phyloP scores from a whole-genome alignment of 1,140 invertebrate species.

The Sycobia sp. region DNA sequence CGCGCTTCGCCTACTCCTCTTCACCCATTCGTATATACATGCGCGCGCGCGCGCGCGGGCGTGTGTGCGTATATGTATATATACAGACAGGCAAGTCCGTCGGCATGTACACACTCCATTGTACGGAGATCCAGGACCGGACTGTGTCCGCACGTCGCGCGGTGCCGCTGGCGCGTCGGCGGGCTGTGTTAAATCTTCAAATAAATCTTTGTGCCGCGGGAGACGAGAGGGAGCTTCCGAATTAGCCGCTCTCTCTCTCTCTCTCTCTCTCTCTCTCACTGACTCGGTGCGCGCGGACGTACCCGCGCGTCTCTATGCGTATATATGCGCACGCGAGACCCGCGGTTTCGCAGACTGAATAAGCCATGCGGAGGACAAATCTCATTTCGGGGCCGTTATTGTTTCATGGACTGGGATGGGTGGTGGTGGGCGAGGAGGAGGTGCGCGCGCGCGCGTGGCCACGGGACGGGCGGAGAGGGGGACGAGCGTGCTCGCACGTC shows the following conservation, averaged over 20 bases:
- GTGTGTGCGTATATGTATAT: not conserved
- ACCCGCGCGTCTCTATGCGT: no score
- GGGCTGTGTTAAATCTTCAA: slow-evolving; percentile 31
- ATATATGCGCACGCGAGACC: no score
- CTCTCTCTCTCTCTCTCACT: slow-evolving; percentile 7
- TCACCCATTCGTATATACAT: no score
- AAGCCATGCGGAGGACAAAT: slow-evolving; percentile 32
- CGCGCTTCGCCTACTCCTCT: not conserved
- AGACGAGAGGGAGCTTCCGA: slow-evolving; percentile 14
- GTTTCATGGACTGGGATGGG: slow-evolving; percentile 12
- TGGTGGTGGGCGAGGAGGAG: not conserved
- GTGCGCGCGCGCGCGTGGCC: not conserved
- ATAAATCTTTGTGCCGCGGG: slow-evolving; percentile 32
- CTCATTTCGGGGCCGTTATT: slow-evolving; percentile 32
- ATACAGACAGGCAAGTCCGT: not conserved
- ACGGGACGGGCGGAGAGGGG: no score
- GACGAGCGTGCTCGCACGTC: no score
- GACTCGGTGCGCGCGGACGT: not conserved
- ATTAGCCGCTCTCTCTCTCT: no score
- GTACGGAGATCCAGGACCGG: not conserved
- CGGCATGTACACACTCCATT: slow-evolving; percentile 6
- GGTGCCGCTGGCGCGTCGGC: not conserved
- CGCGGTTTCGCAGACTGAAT: slow-evolving; percentile 15
- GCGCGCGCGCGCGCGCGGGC: no score
- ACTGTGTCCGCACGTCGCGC: slow-evolving; percentile 17